A percentile compares a stretch with the other conserved stretches of the same genome.
Conservation (phyloP, 2,888 invertebrate species). For the Beris morrisii region DNA sequence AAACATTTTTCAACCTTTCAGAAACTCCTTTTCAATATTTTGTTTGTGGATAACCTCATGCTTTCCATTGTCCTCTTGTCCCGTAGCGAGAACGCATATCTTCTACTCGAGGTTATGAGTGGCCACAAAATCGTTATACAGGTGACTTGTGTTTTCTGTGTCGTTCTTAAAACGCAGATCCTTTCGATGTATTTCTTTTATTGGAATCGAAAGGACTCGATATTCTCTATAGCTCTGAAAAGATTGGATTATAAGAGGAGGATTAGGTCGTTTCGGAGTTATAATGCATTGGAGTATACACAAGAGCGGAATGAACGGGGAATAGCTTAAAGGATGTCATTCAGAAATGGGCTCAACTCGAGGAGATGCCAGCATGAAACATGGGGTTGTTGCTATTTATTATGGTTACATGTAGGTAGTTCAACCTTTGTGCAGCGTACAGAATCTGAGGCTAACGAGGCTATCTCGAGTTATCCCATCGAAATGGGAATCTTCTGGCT, state of each 20-base stretch:
- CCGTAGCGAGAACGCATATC: constrained; percentile 17
- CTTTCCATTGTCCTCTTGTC: constrained; percentile 28
- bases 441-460: background rate
- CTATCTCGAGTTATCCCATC: constrained; percentile 17
- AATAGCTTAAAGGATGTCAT: background rate
- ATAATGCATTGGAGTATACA: too few relatives aligned
- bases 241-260: constrained; percentile 21
- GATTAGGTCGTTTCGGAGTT: constrained; percentile 6
- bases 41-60: constrained; percentile 24
- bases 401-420: background rate
- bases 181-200: constrained; percentile 9
- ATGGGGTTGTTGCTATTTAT: constrained; percentile 4
- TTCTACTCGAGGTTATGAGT: constrained; percentile 22
- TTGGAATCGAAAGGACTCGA: background rate
- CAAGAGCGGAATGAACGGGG: too few relatives aligned
- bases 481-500: constrained; percentile 1
- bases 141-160: constrained; percentile 20
- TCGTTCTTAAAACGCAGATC: background rate
- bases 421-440: background rate
- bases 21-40: constrained; percentile 21
- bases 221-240: constrained; percentile 1
- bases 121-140: constrained; percentile 25
- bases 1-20: constrained; percentile 23
- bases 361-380: background rate
- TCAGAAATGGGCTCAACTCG: constrained; percentile 3